Conservation (phyloP, 2,888 invertebrate species). For the Malthinus flaveolus region DNA sequence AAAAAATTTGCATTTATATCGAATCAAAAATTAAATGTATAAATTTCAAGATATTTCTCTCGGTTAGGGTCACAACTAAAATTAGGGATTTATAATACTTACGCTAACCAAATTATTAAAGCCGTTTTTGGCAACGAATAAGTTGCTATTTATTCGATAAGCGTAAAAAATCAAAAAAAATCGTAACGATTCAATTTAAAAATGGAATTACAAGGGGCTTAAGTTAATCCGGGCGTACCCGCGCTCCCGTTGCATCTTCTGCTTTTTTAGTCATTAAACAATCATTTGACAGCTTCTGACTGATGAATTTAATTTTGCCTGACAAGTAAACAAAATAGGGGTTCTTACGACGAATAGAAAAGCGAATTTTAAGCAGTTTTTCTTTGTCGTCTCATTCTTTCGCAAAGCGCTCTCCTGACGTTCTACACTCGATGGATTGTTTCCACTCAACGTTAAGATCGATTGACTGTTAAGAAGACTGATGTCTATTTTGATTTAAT, state of each 20-base stretch:
- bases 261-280: constrained; percentile 42
- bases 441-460: constrained; percentile 22
- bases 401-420: constrained; percentile 9
- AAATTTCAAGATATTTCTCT: constrained; percentile 5
- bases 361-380: constrained; percentile 29
- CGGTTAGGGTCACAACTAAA: constrained; percentile 1
- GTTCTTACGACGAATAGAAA: constrained; percentile 18
- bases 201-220: constrained; percentile 28
- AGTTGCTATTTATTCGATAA: constrained; percentile 1
- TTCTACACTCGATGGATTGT: constrained; percentile 16
- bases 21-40: constrained; percentile 12
- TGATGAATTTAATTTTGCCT: constrained; percentile 44
- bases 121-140: constrained; percentile 3
- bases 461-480: constrained; percentile 18
- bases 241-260: constrained; percentile 32
- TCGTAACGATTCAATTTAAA: constrained; percentile 33
- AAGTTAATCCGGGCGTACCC: constrained; percentile 32
- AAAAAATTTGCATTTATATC: constrained; percentile 17
- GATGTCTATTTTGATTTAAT: constrained; percentile 20
- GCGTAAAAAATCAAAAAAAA: constrained; percentile 20
- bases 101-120: not conserved
- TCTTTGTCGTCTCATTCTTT: constrained; percentile 20
- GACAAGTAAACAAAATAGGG: constrained; percentile 36
- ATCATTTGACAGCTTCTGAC: constrained; percentile 43
- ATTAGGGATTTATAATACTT: not conserved